Evolutionary conservation across 1,140 invertebrate genomes (phyloP), one percentile per base, ranked within the genome.

Genomic region (Conus ventricosus): DNA sequence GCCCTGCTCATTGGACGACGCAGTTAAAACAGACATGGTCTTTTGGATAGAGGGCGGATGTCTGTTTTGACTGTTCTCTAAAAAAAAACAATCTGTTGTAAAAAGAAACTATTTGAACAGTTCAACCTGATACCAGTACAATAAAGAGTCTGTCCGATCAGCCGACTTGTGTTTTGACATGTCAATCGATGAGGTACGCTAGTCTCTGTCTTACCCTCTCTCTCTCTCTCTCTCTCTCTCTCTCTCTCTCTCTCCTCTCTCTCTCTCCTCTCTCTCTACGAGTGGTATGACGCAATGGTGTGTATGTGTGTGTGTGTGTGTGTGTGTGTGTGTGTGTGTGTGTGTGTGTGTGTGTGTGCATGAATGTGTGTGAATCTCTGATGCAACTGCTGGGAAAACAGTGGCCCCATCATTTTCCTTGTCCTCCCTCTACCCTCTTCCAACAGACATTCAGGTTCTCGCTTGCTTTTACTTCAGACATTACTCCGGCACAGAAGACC

Each of bases 121-220:
- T 53, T 83, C 82, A 83, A 57, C 82, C 82, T 54, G 53, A 83
- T 83, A 83, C 82, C 82, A 83, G 53, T 83, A 57, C 67, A 81
- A 55, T 83, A 83, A 83, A 83, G 82, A 83, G 82, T 83, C 82
- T 83, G 82, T 83, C 82, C 82, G 39, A 83, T 23, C 82, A 55
- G 39, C 55, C 39, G 15, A 55, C 23, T 20, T 13, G 82, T 83
- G 7, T n/a, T 54, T 57, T 39, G 39, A 39, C 39, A 39, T 39
- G 82, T 57, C 23, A 55, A n/a, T 25, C 57, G 82, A 17, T 55
- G 4, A 55, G 53, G 1, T 23, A 11, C 25, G 20, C 57, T 53
- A 39, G 13, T 13, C 20, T 80, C 78, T 27, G 5, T 39, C 55
- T 85, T 27, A 67, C 55, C 63, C 78, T 80, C 78, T 80, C 15